Percentiles rank a stretch among this genome's conserved stretches.
phyloP scores from a whole-genome alignment of 2,113 vertebrate species.

The Brevimyrus niger region DNA sequence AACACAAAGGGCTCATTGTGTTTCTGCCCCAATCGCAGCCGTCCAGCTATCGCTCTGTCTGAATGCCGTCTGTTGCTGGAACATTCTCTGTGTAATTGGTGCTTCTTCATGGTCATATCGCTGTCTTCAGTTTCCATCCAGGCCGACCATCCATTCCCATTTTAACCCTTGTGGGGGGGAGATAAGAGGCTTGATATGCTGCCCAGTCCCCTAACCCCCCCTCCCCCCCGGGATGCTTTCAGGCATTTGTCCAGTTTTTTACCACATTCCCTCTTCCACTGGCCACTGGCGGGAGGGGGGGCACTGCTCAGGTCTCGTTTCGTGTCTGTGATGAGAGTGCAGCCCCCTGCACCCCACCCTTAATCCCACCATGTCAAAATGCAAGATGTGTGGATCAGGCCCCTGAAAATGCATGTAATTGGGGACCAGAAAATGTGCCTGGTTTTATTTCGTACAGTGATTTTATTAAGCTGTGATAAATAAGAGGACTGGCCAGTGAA shows the following conservation, averaged over 20 bases:
- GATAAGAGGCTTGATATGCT: not conserved
- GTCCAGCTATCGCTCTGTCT: not conserved
- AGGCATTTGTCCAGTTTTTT: not conserved
- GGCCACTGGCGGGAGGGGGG: not conserved
- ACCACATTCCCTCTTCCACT: not conserved
- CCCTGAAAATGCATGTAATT: not conserved
- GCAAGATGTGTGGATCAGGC: not conserved
- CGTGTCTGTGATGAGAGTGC: not conserved
- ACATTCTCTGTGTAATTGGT: not conserved
- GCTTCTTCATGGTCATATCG: not conserved
- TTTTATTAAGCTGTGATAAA: constrained; percentile 9
- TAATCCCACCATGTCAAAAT: not conserved
- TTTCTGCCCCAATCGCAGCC: constrained; percentile 20
- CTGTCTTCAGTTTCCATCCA: constrained; percentile 7
- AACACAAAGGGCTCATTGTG: not conserved
- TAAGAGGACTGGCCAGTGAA: constrained; percentile 5
- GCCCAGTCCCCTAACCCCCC: not conserved
- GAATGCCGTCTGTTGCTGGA: not conserved
- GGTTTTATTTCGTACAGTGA: not conserved
- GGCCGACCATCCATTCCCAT: not conserved
- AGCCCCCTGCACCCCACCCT: too few species aligned
- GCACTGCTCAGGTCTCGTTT: not conserved
- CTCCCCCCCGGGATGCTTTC: not conserved
- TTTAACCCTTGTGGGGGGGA: not conserved
- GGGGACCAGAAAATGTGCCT: not conserved